A percentile compares a stretch with the other conserved stretches of the same genome.
phyloP scores from a whole-genome alignment of 2,888 invertebrate genomes.

The Acleris laterana region DNA sequence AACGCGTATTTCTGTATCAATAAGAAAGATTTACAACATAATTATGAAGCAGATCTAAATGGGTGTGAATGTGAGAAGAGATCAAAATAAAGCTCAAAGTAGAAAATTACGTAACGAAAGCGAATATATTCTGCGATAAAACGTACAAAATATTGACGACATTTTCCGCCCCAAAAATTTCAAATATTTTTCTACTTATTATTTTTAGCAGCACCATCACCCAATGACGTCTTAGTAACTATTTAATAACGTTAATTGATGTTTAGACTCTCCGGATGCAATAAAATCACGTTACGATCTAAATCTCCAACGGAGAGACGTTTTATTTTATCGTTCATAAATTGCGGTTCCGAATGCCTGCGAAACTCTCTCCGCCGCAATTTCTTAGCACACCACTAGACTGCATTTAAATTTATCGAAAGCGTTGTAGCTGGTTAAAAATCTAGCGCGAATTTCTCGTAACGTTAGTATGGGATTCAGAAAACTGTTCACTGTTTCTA shows the following conservation, averaged over 20 bases:
- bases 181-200: too few relatives aligned
- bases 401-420: constrained; percentile 44
- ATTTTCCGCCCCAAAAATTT: too few relatives aligned
- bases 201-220: background rate
- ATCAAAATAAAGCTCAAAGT: too few relatives aligned
- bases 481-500: background rate
- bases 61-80: too few relatives aligned
- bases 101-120: too few relatives aligned
- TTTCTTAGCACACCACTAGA: constrained; percentile 40
- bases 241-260: constrained; percentile 17
- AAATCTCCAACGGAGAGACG: constrained; percentile 21
- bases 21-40: too few relatives aligned
- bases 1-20: too few relatives aligned
- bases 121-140: too few relatives aligned
- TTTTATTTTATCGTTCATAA: constrained; percentile 35
- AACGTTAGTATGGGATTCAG: constrained; percentile 2
- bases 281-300: constrained; percentile 21
- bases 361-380: constrained; percentile 39
- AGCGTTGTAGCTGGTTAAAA: constrained; percentile 54
- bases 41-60: too few relatives aligned
- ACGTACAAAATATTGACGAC: too few relatives aligned
- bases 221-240: background rate
- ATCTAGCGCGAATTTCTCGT: background rate
- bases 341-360: constrained; percentile 37
- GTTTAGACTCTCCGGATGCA: constrained; percentile 3